These are phyloP conservation scores for Acipenser transmontanus DNA, from an alignment of 2,797 vertebrate species.

Conservation along the genomic window DNA sequence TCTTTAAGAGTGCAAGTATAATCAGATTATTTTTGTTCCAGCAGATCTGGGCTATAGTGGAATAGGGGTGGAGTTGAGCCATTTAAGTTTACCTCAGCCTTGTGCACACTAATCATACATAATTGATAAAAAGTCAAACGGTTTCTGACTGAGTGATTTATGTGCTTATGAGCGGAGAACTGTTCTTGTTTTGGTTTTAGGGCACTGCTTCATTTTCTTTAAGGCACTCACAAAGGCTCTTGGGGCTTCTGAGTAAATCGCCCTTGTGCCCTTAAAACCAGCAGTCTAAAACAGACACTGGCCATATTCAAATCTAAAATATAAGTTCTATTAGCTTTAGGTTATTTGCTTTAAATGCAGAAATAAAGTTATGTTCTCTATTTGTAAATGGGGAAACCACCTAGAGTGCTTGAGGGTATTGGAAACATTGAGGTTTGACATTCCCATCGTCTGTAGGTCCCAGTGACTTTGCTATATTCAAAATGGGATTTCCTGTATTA, in stretches of 20 bases:
- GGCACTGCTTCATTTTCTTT: background rate
- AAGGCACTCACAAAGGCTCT: background rate
- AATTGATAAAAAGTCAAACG: conserved; percentile 6
- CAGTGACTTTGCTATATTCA: conserved; percentile 37
- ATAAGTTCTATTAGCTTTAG: conserved; percentile 13
- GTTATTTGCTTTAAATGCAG: conserved; percentile 32
- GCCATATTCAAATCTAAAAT: background rate
- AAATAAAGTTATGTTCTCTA: conserved; percentile 35
- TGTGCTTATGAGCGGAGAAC: background rate
- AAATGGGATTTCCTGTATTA: conserved; percentile 18
- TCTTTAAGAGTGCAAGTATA: background rate
- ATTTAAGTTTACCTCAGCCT: background rate
- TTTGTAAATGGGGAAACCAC: conserved; percentile 40
- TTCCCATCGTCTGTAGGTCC: conserved; percentile 22
- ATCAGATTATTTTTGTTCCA: conserved; percentile 3
- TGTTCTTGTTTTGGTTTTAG: background rate
- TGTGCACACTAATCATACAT: background rate
- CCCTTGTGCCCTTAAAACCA: background rate
- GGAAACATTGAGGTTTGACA: conserved; percentile 10
- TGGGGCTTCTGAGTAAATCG: background rate
- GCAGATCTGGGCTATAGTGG: background rate
- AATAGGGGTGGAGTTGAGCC: background rate
- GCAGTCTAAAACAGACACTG: background rate
- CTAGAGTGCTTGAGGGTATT: conserved; percentile 24
- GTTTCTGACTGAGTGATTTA: background rate